A percentile compares a stretch with the other conserved stretches of the same genome.
phyloP scores from a whole-genome alignment of 2,888 invertebrate species.

The Coelinius sp. region DNA sequence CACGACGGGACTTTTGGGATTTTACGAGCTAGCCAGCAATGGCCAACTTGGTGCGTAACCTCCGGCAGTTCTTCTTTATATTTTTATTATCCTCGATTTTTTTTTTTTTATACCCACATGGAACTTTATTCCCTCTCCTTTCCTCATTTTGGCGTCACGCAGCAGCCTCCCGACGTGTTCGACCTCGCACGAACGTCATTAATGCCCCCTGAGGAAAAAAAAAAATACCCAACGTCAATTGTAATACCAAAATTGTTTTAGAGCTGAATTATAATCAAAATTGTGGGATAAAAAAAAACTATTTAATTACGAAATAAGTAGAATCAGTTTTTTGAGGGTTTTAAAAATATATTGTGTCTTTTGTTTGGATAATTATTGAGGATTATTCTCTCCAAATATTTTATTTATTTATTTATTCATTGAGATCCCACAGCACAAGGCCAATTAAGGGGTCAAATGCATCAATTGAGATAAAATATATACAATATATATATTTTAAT shows the following conservation, averaged over 20 bases:
- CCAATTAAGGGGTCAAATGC: too few species aligned
- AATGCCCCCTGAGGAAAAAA: constrained; percentile 33
- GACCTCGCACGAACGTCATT: constrained; percentile 42
- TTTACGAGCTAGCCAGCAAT: constrained; percentile 47
- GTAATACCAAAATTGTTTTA: constrained; percentile 45
- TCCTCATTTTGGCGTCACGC: constrained; percentile 25
- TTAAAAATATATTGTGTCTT: too few species aligned
- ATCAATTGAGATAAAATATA: too few species aligned
- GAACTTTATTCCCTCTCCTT: neutral
- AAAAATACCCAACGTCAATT: neutral
- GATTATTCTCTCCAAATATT: too few species aligned
- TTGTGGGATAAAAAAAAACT: neutral
- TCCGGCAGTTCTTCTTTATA: constrained; percentile 22
- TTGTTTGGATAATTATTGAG: too few species aligned
- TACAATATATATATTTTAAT: too few species aligned
- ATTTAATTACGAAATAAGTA: neutral
- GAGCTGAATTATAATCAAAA: constrained; percentile 30
- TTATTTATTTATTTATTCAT: too few species aligned
- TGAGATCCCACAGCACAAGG: too few species aligned
- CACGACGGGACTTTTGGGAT: constrained; percentile 49
- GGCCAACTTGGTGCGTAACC: constrained; percentile 44
- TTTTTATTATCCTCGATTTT: neutral
- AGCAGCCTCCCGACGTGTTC: constrained; percentile 29
- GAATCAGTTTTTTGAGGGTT: too few species aligned
- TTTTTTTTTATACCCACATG: neutral